phyloP scores from a whole-genome alignment of 2,888 invertebrate genomes.

The Allophyes oxyacanthae region DNA sequence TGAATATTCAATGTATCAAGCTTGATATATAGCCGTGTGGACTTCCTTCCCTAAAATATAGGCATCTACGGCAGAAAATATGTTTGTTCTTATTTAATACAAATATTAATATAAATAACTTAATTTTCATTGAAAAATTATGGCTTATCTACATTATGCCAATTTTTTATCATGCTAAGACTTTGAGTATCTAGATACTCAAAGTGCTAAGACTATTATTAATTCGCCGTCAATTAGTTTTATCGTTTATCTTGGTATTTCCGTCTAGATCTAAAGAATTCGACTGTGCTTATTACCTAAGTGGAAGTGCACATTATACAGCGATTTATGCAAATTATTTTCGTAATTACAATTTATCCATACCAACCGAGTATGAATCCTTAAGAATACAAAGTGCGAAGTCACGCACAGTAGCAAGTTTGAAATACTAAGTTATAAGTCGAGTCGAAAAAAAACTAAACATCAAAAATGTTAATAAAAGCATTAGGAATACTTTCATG shows the following conservation, averaged over 20 bases:
- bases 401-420: conserved; percentile 12
- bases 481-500: conserved; percentile 1
- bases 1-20: no score
- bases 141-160: conserved; percentile 23
- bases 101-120: no score
- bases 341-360: not conserved
- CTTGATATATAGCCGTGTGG: no score
- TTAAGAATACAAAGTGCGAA: conserved; percentile 14
- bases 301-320: conserved; percentile 1
- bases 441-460: conserved; percentile 1
- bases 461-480: conserved; percentile 16
- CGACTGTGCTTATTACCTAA: not conserved
- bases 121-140: no score
- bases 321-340: conserved; percentile 8
- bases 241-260: conserved; percentile 19
- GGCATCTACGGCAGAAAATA: no score
- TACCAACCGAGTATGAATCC: not conserved
- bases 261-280: conserved; percentile 17
- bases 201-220: not conserved
- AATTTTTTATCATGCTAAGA: conserved; percentile 6
- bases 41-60: conserved; percentile 28
- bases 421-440: not conserved
- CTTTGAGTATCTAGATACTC: no score
- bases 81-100: no score
- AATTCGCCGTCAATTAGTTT: conserved; percentile 21